Evolutionary conservation across 35 echinoderm and acorn worm genomes (phyloP), one percentile per base, ranked within the genome.

Genomic region (Ptychodera flava): DNA sequence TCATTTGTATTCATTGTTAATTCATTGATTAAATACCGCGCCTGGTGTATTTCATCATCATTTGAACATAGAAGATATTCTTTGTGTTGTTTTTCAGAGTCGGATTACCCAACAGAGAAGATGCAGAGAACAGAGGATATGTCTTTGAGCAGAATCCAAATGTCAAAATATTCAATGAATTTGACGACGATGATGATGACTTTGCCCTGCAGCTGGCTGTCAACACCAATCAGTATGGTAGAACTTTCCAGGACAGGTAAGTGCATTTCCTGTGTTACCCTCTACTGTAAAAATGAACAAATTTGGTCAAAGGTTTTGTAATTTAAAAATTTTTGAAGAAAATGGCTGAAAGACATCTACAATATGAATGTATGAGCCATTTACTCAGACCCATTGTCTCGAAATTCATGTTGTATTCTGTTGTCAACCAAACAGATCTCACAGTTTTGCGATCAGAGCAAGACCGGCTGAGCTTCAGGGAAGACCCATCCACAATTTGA

Each of bases 181-280:
- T 64, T 64, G 85, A 85, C 36, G 94, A 84, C n/a, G 86, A 90
- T 36, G 85, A 86, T 15, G 78, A 90, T 32, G 90, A 93, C 82
- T 99, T 99, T 53, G 28, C 87, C 16, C 80, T 99, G 29, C 90
- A 91, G 38, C 85, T 99, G 32, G 96, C 96, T 28, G 94, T 99
- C 82, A 99, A 99, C 85, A 99, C 96, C 30, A 92, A 92, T 2
- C 96, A 99, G 85, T 85, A 88, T 82, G 96, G 96, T 1, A 92
- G 96, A 38, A 94, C 92, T 0, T 99, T 99, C 85, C 96, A 99
- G 76, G 92, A 99, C 76, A 99, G 96, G 96, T 99, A 36, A 64
- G 64, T 82, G 27, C 1, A 1, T 15, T 1, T 1, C 36, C 1
- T 1, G 2, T 83, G 31, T 83, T 34, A n/a, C 31, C 6, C 28